phyloP scores from a whole-genome alignment of 1,140 invertebrate genomes.

The Onthophagus taurus region DNA sequence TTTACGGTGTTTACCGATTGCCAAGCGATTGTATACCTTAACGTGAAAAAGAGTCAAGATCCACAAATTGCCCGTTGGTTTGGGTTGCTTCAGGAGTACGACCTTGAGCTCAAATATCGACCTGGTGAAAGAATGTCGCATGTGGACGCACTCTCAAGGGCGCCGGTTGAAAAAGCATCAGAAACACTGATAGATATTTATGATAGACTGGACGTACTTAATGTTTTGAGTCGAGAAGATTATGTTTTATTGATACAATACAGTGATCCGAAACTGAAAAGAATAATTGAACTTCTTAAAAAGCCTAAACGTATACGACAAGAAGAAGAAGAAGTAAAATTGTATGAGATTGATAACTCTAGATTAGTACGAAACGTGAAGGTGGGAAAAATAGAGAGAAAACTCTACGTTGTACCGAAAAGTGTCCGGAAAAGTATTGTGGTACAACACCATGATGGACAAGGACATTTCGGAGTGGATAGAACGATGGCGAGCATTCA shows the following conservation, averaged over 20 bases:
- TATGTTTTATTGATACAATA: background rate
- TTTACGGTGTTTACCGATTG: conserved; percentile 37
- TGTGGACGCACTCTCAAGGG: conserved; percentile 28
- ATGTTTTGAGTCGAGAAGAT: conserved; percentile 1
- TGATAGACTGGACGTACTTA: background rate
- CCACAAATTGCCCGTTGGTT: conserved; percentile 24
- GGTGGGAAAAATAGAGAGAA: no score
- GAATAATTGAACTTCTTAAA: background rate
- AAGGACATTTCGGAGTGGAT: no score
- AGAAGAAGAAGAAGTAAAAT: no score
- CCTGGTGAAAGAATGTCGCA: conserved; percentile 25
- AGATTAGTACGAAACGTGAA: no score
- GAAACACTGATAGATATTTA: background rate
- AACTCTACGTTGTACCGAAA: no score
- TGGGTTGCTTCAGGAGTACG: conserved; percentile 22
- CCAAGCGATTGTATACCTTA: conserved; percentile 15
- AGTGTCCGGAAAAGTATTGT: no score
- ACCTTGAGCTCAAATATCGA: conserved; percentile 22
- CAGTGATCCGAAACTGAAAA: background rate
- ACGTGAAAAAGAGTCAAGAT: conserved; percentile 20
- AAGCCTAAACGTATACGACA: background rate
- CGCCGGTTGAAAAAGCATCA: background rate
- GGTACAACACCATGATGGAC: no score
- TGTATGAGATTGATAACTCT: no score
- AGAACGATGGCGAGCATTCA: no score